Evolutionary conservation across 2,113 vertebrate genomes (phyloP).

Genomic region (Promerops cafer): DNA sequence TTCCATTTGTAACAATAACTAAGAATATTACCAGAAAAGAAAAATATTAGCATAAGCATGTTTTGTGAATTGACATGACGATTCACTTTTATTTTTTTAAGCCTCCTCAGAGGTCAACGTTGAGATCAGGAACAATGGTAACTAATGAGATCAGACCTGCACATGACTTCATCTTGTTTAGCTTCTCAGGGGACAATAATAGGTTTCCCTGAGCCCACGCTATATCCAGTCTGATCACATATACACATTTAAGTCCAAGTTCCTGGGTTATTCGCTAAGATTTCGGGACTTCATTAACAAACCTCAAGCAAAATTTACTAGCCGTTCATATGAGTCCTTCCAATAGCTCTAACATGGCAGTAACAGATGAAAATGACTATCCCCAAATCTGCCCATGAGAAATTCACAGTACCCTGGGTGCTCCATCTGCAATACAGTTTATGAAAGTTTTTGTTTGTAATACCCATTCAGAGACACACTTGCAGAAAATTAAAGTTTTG

Average conservation of each 20-base stretch:
- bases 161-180: not conserved
- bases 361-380: not conserved
- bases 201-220: not conserved
- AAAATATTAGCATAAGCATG: not conserved
- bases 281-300: not conserved
- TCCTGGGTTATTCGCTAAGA: not conserved
- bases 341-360: not conserved
- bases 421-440: not conserved
- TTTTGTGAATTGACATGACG: not conserved
- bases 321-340: not conserved
- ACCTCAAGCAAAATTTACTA: not conserved
- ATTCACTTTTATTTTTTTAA: not conserved
- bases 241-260: not conserved
- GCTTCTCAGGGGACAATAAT: constrained; percentile 1
- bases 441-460: not conserved
- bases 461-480: not conserved
- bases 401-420: not conserved
- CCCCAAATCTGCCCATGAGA: not conserved
- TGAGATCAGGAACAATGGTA: not conserved
- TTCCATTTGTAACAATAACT: not conserved
- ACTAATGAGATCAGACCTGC: constrained; percentile 19
- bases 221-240: not conserved
- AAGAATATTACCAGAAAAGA: not conserved
- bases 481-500: not conserved
- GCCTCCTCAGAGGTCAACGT: not conserved